Evolutionary conservation across 2,113 vertebrate genomes (phyloP).

Genomic region (Falcunculus frontatus): DNA sequence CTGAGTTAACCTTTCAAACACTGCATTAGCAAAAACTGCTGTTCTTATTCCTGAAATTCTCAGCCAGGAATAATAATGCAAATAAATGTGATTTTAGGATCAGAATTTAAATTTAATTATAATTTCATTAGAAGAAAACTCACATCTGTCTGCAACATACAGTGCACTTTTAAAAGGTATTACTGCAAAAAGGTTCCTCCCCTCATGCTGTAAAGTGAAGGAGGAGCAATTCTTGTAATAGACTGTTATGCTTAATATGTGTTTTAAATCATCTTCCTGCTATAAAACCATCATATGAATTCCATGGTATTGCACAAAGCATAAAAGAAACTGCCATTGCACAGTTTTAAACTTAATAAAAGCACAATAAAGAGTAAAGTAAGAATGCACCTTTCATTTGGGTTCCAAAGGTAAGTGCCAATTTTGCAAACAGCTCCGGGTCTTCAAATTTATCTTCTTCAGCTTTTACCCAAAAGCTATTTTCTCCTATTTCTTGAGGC

Average conservation of each 20-base stretch:
- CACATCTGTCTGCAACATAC: neutral
- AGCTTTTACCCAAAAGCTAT: constrained; percentile 97
- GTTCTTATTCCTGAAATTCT: neutral
- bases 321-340: neutral
- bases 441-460: constrained; percentile 93
- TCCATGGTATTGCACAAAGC: neutral
- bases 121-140: neutral
- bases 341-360: neutral
- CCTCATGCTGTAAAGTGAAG: neutral
- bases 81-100: neutral
- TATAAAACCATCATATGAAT: neutral
- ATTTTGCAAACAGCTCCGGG: constrained; percentile 88
- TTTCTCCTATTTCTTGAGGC: constrained; percentile 92
- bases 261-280: neutral
- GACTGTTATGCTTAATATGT: neutral
- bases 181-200: neutral
- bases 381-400: constrained; percentile 87
- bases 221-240: neutral
- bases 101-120: neutral
- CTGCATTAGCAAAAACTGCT: neutral
- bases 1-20: neutral
- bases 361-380: neutral
- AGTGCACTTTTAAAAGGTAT: neutral
- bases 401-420: constrained; percentile 88
- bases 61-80: neutral